These are phyloP conservation scores for Kryptolebias ocellatus DNA, from an alignment of 2,797 vertebrate species.

Conservation along the genomic window DNA sequence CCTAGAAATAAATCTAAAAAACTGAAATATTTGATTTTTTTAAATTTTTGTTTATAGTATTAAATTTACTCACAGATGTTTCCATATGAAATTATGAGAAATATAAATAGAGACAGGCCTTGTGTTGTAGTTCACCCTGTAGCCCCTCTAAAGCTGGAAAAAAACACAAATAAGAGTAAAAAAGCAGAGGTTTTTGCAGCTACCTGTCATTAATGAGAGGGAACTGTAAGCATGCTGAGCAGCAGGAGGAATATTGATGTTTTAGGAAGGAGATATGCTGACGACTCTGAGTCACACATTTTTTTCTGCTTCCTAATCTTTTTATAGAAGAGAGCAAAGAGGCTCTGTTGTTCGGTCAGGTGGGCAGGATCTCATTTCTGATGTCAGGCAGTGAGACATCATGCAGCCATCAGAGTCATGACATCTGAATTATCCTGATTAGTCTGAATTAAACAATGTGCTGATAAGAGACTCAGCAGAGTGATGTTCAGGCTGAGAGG, in stretches of 20 bases:
- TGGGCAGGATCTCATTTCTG: conserved; percentile 16
- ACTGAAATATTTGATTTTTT: no score
- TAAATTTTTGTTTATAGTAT: no score
- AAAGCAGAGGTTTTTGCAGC: no score
- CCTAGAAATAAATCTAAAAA: not conserved
- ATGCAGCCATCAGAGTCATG: conserved; percentile 10
- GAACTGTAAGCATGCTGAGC: not conserved
- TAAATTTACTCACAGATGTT: no score
- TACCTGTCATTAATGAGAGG: no score
- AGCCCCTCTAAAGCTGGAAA: no score
- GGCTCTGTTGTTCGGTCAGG: conserved; percentile 12
- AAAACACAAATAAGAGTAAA: no score
- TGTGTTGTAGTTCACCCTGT: no score
- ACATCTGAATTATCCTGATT: conserved; percentile 37
- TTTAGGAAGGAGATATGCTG: conserved; percentile 15
- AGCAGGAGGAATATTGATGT: conserved; percentile 6
- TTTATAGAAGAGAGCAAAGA: conserved; percentile 22
- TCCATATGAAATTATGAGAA: no score
- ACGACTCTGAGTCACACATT: conserved; percentile 15
- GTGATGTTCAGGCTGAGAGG: not conserved
- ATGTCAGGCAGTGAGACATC: conserved; percentile 28
- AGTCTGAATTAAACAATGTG: conserved; percentile 45
- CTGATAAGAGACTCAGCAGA: conserved; percentile 61
- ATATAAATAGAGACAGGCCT: not conserved
- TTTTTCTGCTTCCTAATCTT: conserved; percentile 15